Percentiles rank a stretch among this genome's conserved stretches.
Evolutionary conservation across 2,797 vertebrate species (phyloP).

Genomic region (Paramormyrops hopkinsi): DNA sequence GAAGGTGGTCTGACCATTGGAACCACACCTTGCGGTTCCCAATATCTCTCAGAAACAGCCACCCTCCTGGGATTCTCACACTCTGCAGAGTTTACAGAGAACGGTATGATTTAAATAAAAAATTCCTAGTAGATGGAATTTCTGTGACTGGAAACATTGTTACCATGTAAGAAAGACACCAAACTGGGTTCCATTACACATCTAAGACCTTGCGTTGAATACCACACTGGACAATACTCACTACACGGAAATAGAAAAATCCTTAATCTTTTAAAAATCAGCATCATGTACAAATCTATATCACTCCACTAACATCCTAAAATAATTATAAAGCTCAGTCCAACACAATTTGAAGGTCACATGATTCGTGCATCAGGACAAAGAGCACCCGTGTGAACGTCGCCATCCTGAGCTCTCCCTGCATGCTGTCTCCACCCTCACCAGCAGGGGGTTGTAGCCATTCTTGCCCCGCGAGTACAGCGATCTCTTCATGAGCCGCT

Average conservation of each 20-base stretch:
- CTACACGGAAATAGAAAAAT: not conserved
- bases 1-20: not conserved
- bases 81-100: not conserved
- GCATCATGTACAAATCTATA: not conserved
- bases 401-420: not conserved
- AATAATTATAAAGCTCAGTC: not conserved
- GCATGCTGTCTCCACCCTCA: constrained; percentile 43
- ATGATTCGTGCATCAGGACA: not conserved
- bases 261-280: not conserved
- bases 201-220: not conserved
- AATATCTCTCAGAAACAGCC: not conserved
- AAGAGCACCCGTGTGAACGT: not conserved
- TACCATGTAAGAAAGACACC: not conserved
- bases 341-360: not conserved
- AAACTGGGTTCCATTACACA: not conserved
- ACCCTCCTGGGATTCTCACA: not conserved
- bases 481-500: constrained; percentile 75
- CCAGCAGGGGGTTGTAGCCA: constrained; percentile 84
- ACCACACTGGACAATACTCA: not conserved
- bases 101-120: not conserved
- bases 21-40: not conserved
- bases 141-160: not conserved
- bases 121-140: not conserved
- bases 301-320: not conserved
- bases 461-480: constrained; percentile 71